These are phyloP conservation scores for Anas platyrhynchos DNA, from an alignment of 2,113 vertebrate species.

Conservation along the genomic window DNA sequence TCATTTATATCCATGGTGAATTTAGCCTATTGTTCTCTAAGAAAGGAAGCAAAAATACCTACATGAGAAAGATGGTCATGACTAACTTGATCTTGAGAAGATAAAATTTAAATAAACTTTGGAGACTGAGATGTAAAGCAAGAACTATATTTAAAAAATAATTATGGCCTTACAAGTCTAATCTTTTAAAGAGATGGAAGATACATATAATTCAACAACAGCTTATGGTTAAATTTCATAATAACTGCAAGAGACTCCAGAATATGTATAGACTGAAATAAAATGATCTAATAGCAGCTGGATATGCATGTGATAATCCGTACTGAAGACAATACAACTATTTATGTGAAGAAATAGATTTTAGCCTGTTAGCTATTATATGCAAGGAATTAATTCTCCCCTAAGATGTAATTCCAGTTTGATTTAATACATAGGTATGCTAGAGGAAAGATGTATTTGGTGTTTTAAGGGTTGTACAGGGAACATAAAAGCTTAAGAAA, in stretches of 20 bases:
- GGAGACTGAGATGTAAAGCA: background rate
- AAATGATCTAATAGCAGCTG: constrained; percentile 21
- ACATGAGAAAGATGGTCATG: background rate
- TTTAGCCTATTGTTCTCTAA: background rate
- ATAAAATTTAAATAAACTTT: background rate
- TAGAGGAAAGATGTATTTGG: background rate
- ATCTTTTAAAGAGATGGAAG: background rate
- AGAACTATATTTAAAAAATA: background rate
- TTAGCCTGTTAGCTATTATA: background rate
- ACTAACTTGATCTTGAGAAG: background rate
- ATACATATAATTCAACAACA: background rate
- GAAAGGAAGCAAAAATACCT: background rate
- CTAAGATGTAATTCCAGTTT: background rate
- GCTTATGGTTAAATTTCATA: background rate
- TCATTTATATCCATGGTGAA: background rate
- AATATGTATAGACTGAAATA: background rate
- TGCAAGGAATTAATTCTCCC: background rate
- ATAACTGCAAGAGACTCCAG: background rate
- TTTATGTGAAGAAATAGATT: background rate
- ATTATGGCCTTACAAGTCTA: background rate
- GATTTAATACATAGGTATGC: background rate
- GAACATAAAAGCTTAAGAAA: background rate
- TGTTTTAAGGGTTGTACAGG: background rate
- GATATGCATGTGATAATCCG: background rate
- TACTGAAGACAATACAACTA: background rate